A percentile compares a stretch with the other conserved stretches of the same genome.
These are phyloP conservation scores for Coelogynopora nodosa DNA, from an alignment of 2,888 invertebrate species.

Conservation along the genomic window DNA sequence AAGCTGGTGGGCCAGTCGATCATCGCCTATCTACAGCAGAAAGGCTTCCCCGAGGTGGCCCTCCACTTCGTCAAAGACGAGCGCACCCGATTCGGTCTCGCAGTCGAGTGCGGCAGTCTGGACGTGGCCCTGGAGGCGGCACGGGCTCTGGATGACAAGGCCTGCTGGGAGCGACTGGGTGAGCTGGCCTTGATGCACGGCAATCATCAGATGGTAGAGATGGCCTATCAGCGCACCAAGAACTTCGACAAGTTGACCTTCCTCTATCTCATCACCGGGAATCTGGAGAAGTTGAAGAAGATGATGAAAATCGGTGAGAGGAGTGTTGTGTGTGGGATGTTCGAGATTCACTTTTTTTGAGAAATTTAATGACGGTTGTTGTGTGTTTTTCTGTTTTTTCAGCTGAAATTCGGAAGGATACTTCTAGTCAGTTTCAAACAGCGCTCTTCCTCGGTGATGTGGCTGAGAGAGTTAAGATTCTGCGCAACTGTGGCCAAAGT, in stretches of 20 bases:
- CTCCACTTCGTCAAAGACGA: conserved; percentile 98
- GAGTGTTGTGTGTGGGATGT: background rate
- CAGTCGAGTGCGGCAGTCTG: conserved; percentile 94
- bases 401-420: conserved; percentile 93
- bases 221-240: conserved; percentile 98
- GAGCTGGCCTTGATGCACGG: conserved; percentile 85
- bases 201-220: conserved; percentile 75
- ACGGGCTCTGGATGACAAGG: conserved; percentile 83
- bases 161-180: conserved; percentile 90
- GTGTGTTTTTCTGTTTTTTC: conserved; percentile 48
- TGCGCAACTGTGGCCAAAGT: conserved; percentile 61
- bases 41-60: conserved; percentile 97
- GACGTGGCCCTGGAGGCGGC: conserved; percentile 95
- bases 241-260: conserved; percentile 98
- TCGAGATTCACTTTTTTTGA: background rate
- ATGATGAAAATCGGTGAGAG: conserved; percentile 85
- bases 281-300: conserved; percentile 89
- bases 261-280: conserved; percentile 93
- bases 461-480: conserved; percentile 73
- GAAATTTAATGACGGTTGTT: background rate
- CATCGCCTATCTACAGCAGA: conserved; percentile 95
- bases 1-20: conserved; percentile 97
- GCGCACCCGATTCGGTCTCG: conserved; percentile 88
- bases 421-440: conserved; percentile 91
- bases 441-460: conserved; percentile 87